Conservation (phyloP, 2,113 vertebrate species). For the Corydoras maculifer region DNA sequence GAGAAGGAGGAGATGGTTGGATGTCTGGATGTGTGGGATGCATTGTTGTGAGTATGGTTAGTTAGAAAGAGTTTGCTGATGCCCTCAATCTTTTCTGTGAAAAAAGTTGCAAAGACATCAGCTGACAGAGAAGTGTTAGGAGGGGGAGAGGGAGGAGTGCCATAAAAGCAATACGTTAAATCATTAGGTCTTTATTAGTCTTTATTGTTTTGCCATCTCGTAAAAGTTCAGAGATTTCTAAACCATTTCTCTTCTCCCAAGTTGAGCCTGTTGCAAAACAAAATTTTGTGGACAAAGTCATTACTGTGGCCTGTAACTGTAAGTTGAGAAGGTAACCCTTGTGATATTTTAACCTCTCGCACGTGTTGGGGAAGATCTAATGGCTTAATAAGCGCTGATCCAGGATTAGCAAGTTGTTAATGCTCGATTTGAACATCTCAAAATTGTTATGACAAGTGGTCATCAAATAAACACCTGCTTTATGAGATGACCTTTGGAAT, state of each 20-base stretch:
- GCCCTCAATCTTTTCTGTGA: too few species aligned
- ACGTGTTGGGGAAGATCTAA: slow-evolving; percentile 7
- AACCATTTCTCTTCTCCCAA: not conserved
- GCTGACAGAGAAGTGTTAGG: too few species aligned
- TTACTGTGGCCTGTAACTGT: slow-evolving; percentile 20
- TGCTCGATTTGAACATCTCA: slow-evolving; percentile 10
- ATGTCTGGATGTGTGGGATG: too few species aligned
- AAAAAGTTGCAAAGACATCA: too few species aligned
- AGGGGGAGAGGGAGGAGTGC: too few species aligned
- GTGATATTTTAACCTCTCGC: slow-evolving; percentile 33
- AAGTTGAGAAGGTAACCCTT: slow-evolving; percentile 21
- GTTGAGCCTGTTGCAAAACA: not conserved
- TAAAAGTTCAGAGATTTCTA: not conserved
- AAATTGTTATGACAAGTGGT: slow-evolving; percentile 36
- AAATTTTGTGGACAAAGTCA: slow-evolving; percentile 17
- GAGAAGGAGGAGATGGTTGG: too few species aligned
- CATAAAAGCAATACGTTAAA: too few species aligned
- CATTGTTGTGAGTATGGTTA: too few species aligned
- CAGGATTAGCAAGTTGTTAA: slow-evolving; percentile 16
- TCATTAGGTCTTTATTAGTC: too few species aligned
- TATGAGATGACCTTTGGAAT: slow-evolving; percentile 31
- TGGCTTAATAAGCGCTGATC: slow-evolving; percentile 32
- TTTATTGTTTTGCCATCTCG: too few species aligned
- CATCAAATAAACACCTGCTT: slow-evolving; percentile 44
- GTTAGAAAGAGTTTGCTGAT: too few species aligned